Evolutionary conservation across 2,113 vertebrate species (phyloP).

Genomic region (Boulengeromyrus knoepffleri): DNA sequence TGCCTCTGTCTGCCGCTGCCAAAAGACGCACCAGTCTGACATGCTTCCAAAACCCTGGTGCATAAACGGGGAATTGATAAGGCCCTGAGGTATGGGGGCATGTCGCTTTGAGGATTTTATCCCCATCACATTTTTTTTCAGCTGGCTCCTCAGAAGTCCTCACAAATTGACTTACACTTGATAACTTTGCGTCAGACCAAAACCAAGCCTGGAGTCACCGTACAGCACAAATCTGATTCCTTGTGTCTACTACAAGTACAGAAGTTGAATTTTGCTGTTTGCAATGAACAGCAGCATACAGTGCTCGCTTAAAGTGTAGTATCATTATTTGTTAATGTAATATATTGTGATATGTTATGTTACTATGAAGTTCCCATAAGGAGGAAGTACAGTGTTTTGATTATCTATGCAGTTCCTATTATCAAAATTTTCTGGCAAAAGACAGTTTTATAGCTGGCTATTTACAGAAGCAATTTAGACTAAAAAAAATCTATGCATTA

Average conservation of each 20-base stretch:
- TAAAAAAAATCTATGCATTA: background rate
- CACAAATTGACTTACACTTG: background rate
- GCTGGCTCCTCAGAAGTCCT: background rate
- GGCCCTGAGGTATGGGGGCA: slow-evolving; percentile 61
- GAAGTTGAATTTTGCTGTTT: background rate
- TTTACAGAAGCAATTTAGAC: background rate
- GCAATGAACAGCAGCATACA: background rate
- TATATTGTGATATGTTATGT: background rate
- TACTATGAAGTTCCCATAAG: background rate
- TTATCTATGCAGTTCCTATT: background rate
- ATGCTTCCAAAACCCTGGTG: slow-evolving; percentile 42
- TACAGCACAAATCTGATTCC: background rate
- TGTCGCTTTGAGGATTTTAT: slow-evolving; percentile 63
- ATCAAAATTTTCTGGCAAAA: no score
- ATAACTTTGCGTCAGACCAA: background rate
- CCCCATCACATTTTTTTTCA: slow-evolving; percentile 36
- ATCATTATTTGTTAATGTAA: background rate
- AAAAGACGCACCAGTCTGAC: background rate
- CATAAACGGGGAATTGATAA: slow-evolving; percentile 56
- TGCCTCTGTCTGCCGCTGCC: slow-evolving; percentile 14
- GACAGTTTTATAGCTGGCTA: background rate
- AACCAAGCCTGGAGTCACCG: background rate
- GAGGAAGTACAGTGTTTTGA: background rate
- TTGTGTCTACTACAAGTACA: background rate
- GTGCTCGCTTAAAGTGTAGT: background rate